These are phyloP conservation scores for Corapipo altera DNA, from an alignment of 2,113 vertebrate species.

Conservation along the genomic window DNA sequence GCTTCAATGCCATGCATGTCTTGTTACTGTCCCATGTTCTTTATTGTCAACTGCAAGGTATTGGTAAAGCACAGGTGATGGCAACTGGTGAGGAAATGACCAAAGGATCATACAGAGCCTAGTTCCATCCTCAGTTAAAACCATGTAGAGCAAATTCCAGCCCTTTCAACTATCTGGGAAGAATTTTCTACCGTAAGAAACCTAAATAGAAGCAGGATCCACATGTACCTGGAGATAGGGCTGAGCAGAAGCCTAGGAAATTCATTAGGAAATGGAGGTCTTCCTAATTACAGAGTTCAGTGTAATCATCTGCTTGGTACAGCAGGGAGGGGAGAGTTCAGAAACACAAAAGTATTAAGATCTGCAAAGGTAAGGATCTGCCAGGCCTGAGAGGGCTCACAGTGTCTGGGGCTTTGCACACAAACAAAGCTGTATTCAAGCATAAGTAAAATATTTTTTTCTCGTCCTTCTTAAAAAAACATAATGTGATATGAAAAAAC, in stretches of 20 bases:
- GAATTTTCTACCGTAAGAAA: neutral
- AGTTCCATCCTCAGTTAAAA: neutral
- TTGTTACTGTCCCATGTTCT: neutral
- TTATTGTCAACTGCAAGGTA: neutral
- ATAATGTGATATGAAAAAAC: neutral
- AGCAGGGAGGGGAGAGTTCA: neutral
- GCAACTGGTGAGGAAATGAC: neutral
- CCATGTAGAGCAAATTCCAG: neutral
- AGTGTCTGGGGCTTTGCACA: neutral
- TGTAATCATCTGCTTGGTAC: neutral
- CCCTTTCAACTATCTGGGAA: neutral
- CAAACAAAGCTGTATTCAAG: neutral
- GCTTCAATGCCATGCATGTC: neutral
- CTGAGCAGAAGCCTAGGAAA: neutral
- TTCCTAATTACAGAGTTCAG: neutral
- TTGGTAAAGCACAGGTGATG: neutral
- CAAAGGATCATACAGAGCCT: neutral
- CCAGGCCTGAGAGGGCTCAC: neutral
- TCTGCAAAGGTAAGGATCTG: neutral
- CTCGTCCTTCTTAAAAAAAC: neutral
- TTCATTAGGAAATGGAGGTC: neutral
- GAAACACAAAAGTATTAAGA: neutral
- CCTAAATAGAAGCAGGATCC: neutral
- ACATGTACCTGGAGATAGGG: neutral
- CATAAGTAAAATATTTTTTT: neutral